These are phyloP conservation scores for Bubalus kerabau DNA, from an alignment of 2,113 vertebrate genomes.

Conservation along the genomic window DNA sequence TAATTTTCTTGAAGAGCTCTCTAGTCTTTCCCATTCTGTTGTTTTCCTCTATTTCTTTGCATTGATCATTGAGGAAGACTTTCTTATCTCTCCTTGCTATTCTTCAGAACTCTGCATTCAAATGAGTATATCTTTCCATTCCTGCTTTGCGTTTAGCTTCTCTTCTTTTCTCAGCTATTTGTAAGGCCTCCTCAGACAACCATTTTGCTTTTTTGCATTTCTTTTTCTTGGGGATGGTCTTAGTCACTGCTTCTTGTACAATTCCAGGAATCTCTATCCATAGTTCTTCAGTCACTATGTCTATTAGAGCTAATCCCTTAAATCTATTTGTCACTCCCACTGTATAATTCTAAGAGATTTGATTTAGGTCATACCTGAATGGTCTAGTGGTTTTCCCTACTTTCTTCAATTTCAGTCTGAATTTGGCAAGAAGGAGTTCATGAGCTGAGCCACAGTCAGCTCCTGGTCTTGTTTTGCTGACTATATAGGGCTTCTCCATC, in stretches of 20 bases:
- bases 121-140: background rate
- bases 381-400: background rate
- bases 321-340: background rate
- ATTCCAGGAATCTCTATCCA: background rate
- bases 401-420: background rate
- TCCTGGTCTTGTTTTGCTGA: background rate
- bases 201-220: background rate
- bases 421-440: background rate
- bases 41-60: background rate
- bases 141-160: background rate
- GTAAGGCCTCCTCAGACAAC: background rate
- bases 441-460: background rate
- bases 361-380: background rate
- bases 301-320: background rate
- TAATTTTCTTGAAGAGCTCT: background rate
- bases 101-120: background rate
- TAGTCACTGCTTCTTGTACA: background rate
- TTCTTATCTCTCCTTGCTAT: background rate
- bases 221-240: background rate
- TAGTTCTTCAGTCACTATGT: background rate
- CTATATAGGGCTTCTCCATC: background rate
- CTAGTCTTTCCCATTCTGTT: background rate
- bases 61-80: background rate
- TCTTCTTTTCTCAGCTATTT: background rate
- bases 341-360: background rate